Percentiles rank a stretch among this genome's conserved stretches.
These are phyloP conservation scores for Branchinecta lindahli DNA, from an alignment of 1,140 invertebrate species.

Conservation along the genomic window DNA sequence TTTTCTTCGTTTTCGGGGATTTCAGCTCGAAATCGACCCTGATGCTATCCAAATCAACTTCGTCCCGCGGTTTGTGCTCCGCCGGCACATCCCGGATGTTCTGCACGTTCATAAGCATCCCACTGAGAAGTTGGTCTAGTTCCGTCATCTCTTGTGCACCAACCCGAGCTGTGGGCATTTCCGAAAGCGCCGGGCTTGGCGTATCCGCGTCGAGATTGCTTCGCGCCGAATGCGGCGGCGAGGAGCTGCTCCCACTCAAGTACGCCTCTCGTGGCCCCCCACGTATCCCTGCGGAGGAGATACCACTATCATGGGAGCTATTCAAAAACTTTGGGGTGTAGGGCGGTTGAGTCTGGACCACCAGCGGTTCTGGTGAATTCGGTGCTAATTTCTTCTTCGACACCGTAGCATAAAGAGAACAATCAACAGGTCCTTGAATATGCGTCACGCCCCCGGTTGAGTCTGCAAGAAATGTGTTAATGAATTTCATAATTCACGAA, in stretches of 20 bases:
- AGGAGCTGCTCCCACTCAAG: constrained; percentile 21
- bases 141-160: constrained; percentile 32
- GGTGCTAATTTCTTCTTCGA: constrained; percentile 32
- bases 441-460: constrained; percentile 29
- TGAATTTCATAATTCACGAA: not conserved
- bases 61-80: constrained; percentile 22
- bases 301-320: constrained; percentile 59
- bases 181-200: constrained; percentile 17
- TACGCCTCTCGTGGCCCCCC: constrained; percentile 14
- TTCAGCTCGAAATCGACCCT: constrained; percentile 15
- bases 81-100: constrained; percentile 46
- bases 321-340: constrained; percentile 21
- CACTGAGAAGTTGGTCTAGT: constrained; percentile 54
- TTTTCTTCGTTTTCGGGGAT: not conserved
- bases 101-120: constrained; percentile 66
- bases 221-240: constrained; percentile 19
- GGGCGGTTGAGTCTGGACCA: not conserved
- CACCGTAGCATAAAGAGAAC: constrained; percentile 70
- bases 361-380: constrained; percentile 21
- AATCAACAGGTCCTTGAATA: constrained; percentile 66
- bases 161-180: constrained; percentile 19
- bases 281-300: constrained; percentile 42
- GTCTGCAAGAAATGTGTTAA: constrained; percentile 1
- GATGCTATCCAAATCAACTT: constrained; percentile 25
- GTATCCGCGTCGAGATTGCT: constrained; percentile 16